A percentile compares a stretch with the other conserved stretches of the same genome.
phyloP scores from a whole-genome alignment of 2,113 vertebrate species.

The Sphaerodactylus townsendi region DNA sequence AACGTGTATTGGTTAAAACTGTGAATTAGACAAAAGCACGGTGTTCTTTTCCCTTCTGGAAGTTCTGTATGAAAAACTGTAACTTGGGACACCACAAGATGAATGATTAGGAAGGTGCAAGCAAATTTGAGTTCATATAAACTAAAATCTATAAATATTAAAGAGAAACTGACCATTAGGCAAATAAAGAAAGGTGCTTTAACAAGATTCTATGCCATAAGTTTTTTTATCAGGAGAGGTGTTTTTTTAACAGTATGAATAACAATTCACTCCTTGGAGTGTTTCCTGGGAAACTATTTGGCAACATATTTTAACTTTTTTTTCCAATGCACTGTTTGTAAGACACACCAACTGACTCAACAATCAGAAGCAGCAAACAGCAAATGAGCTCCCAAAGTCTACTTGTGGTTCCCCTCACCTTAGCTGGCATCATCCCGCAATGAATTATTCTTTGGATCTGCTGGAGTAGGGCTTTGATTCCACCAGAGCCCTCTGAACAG shows the following conservation, averaged over 20 bases:
- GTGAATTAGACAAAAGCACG: background rate
- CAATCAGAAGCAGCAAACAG: too few species aligned
- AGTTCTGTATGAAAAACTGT: background rate
- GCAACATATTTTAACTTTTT: background rate
- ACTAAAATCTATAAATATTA: background rate
- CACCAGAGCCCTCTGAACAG: too few species aligned
- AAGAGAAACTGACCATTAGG: background rate
- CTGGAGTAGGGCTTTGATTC: too few species aligned
- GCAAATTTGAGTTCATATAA: background rate
- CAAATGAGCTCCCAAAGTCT: too few species aligned
- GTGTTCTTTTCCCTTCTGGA: background rate
- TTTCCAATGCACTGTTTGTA: background rate
- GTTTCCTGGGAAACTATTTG: background rate
- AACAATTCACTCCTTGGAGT: background rate
- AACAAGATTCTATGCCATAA: background rate
- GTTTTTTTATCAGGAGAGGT: background rate
- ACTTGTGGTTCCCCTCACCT: too few species aligned
- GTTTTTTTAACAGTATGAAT: background rate
- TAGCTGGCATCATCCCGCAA: too few species aligned
- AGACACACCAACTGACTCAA: background rate
- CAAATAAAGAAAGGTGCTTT: background rate
- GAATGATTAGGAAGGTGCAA: accelerated
- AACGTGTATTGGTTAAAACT: constrained; percentile 4
- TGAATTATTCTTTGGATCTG: too few species aligned
- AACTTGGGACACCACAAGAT: background rate